phyloP scores from a whole-genome alignment of 2,113 vertebrate genomes.

The Myanophis thanlyinensis region DNA sequence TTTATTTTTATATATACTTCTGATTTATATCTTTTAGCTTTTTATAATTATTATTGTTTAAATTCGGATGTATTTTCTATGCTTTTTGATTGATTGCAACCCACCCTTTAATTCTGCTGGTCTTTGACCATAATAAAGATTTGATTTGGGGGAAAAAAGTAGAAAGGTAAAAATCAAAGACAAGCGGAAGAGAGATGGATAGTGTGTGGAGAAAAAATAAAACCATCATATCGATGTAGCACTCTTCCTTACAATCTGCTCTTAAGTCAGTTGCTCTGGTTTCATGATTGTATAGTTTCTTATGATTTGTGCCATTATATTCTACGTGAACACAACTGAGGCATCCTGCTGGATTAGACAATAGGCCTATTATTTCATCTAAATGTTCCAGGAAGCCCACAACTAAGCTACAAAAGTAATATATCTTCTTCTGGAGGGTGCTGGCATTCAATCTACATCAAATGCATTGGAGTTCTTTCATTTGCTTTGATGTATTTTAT shows the following conservation, averaged over 20 bases:
- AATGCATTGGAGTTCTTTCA: background rate
- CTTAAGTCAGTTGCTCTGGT: background rate
- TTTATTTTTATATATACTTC: background rate
- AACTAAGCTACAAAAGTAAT: background rate
- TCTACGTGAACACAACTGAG: background rate
- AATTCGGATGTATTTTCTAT: background rate
- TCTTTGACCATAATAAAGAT: background rate
- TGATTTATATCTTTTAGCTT: background rate
- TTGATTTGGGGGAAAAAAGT: background rate
- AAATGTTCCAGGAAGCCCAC: background rate
- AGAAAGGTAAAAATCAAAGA: background rate
- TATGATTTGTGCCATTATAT: background rate
- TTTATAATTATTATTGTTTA: background rate
- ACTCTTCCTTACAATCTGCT: background rate
- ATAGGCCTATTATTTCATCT: background rate
- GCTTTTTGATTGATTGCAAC: background rate
- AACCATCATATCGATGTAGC: background rate
- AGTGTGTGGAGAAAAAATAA: no score
- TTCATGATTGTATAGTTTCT: background rate
- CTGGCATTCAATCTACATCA: background rate
- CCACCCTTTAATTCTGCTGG: background rate
- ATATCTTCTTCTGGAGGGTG: background rate
- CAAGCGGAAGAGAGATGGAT: no score
- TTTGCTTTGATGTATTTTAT: background rate
- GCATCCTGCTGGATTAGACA: background rate